Conservation (phyloP, 2,797 vertebrate genomes). For the Diplodus sargus region DNA sequence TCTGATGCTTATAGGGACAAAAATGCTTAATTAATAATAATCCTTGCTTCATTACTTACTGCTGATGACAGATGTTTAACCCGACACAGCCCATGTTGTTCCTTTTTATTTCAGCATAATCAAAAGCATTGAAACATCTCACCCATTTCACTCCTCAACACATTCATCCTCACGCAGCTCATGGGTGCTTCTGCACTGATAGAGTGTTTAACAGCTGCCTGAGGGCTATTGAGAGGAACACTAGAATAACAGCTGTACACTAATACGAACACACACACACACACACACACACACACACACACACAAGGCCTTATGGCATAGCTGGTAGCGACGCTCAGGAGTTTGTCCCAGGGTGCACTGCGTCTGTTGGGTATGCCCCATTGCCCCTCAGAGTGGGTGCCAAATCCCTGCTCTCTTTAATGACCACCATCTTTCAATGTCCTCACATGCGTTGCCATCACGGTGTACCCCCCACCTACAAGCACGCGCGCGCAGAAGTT, state of each 20-base stretch:
- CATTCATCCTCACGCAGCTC: slow-evolving; percentile 47
- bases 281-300: too few relatives aligned
- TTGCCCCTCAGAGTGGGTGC: slow-evolving; percentile 73
- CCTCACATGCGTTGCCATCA: slow-evolving; percentile 59
- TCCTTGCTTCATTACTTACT: neutral
- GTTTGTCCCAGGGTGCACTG: slow-evolving; percentile 67
- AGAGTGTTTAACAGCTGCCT: slow-evolving; percentile 68
- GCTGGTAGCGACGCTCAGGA: slow-evolving; percentile 54
- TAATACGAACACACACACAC: slow-evolving; percentile 7
- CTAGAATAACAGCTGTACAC: slow-evolving; percentile 67
- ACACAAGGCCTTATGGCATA: slow-evolving; percentile 45
- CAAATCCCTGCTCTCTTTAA: slow-evolving; percentile 76
- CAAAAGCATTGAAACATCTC: slow-evolving; percentile 58
- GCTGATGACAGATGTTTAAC: slow-evolving; percentile 11
- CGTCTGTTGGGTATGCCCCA: slow-evolving; percentile 77
- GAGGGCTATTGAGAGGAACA: slow-evolving; percentile 64
- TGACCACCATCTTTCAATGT: slow-evolving; percentile 79
- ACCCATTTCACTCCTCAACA: slow-evolving; percentile 43
- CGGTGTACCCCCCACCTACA: slow-evolving; percentile 33
- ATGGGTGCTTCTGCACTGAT: slow-evolving; percentile 31
- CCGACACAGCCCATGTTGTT: neutral
- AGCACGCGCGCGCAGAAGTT: slow-evolving; percentile 23
- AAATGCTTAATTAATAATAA: neutral
- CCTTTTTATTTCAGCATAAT: slow-evolving; percentile 38
- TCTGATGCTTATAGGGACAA: neutral